These are phyloP conservation scores for Hippoglossus stenolepis DNA, from an alignment of 2,113 vertebrate species.

Conservation along the genomic window DNA sequence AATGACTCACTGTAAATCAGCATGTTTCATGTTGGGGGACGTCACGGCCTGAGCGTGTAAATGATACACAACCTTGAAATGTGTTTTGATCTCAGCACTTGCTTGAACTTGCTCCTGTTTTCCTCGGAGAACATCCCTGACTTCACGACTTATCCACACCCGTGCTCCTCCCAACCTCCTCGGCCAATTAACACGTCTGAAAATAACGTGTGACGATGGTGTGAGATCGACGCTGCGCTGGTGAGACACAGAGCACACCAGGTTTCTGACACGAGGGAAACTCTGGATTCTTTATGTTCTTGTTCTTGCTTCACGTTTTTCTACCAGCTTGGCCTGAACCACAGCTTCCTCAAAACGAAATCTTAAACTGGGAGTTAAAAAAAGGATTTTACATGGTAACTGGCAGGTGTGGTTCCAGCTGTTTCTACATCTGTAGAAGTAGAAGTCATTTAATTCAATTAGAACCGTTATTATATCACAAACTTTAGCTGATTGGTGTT, in stretches of 20 bases:
- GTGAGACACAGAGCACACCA: not conserved
- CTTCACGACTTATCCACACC: conserved; percentile 20
- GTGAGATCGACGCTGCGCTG: conserved; percentile 13
- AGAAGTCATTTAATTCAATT: no score
- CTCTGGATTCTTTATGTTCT: not conserved
- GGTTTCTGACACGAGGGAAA: not conserved
- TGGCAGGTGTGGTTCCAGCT: not conserved
- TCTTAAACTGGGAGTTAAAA: not conserved
- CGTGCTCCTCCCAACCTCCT: not conserved
- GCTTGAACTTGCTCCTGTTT: not conserved
- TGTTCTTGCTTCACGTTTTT: not conserved
- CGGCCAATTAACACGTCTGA: conserved; percentile 78
- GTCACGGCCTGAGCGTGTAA: no score
- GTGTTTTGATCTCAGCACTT: not conserved
- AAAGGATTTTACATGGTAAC: not conserved
- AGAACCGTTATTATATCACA: no score
- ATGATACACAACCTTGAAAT: no score
- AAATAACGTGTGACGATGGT: conserved; percentile 69
- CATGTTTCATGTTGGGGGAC: no score
- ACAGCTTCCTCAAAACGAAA: not conserved
- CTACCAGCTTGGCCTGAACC: not conserved
- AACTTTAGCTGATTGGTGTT: no score
- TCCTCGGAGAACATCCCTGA: not conserved
- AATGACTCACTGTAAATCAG: no score
- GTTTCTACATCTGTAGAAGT: not conserved